Conservation (phyloP, 2,888 invertebrate species). For the Himalopsyche kuldschensis region DNA sequence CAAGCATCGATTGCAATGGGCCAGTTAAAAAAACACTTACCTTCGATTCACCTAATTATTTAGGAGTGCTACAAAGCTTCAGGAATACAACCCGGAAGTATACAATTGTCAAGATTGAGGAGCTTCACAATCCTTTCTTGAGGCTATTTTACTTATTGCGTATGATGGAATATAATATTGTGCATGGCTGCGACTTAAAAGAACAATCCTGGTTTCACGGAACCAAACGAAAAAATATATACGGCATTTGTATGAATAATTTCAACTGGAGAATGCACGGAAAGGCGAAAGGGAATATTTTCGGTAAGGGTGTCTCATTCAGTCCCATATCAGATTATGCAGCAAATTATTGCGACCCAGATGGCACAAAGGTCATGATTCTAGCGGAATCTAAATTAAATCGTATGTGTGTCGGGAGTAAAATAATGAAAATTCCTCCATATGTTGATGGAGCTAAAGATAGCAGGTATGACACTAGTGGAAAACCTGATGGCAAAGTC, state of each 20-base stretch:
- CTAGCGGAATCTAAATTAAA: slow-evolving; percentile 41
- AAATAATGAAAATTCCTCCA: slow-evolving; percentile 41
- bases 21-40: background rate
- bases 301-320: slow-evolving; percentile 45
- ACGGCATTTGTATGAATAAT: slow-evolving; percentile 42
- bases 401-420: slow-evolving; percentile 37
- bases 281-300: slow-evolving; percentile 39
- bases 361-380: slow-evolving; percentile 42
- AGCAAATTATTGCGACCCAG: slow-evolving; percentile 41
- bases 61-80: background rate
- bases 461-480: slow-evolving; percentile 42
- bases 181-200: slow-evolving; percentile 25
- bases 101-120: background rate
- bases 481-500: slow-evolving; percentile 42
- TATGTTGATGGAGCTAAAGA: background rate
- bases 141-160: slow-evolving; percentile 33
- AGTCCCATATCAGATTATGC: slow-evolving; percentile 42
- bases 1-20: too few relatives aligned
- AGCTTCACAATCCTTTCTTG: background rate
- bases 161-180: slow-evolving; percentile 37
- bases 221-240: slow-evolving; percentile 40
- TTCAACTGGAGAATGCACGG: slow-evolving; percentile 44
- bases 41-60: background rate
- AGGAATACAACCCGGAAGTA: background rate
- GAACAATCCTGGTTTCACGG: slow-evolving; percentile 43